Evolutionary conservation across 2,888 invertebrate genomes (phyloP), one percentile per base, ranked within the genome.

Genomic region (Lumbricus terrestris): DNA sequence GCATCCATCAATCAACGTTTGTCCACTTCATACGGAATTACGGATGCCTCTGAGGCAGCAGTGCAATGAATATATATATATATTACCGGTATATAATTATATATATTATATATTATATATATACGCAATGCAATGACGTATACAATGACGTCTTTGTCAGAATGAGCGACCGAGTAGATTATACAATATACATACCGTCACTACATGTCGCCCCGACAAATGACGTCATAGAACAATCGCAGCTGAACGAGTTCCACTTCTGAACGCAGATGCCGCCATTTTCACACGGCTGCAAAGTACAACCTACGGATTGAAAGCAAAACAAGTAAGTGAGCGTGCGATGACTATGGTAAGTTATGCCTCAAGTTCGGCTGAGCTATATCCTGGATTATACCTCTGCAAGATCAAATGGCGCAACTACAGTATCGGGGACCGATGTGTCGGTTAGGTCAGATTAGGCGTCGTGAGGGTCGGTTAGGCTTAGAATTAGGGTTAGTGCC

Each of bases 221-320:
- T 1, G 98, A 98, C 2, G 99, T 99, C 96, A 98, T 97, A 94
- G 98, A 98, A 95, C 99, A 99, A 94, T 99, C 98, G 95, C 99
- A 99, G 1, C 97, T 97, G 94, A 97, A 98, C 15, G 97, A 97
- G 94, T 97, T 97, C 98, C 98, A 98, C 94, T 98, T 98, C 94
- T 98, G 98, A 18, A 98, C 97, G 95, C 99, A 99, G 34, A 97
- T 96, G 0, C 99, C 99, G 91, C 97, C 97, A 95, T 99, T 98
- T 5, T 97, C 97, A 95, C 99, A 99, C 3, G 98, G 97, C 93
- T 97, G 97, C 93, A 97, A 97, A 88, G 97, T 97, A 94, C 98
- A 98, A 82, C 93, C 93, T 82, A 92, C 85, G 35, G 18, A 85
- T 20, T 37, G 15, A 85, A 37, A 85, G 23, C 18, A 85, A 29